A percentile compares a stretch with the other conserved stretches of the same genome.
These are phyloP conservation scores for Cotesia typhae DNA, from an alignment of 1,140 invertebrate genomes.

Conservation along the genomic window DNA sequence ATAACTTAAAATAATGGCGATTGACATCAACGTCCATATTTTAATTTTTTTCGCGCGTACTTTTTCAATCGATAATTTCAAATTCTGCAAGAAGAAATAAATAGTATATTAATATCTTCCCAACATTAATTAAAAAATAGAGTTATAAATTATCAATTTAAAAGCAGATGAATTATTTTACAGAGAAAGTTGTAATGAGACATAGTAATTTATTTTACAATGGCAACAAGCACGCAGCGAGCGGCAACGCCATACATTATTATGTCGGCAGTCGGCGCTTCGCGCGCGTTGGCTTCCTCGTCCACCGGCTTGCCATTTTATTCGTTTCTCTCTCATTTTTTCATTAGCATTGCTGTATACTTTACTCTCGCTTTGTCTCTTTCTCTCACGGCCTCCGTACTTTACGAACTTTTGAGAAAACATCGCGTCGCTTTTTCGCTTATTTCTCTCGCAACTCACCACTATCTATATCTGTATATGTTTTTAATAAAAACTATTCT, in stretches of 20 bases:
- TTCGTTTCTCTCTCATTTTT: slow-evolving; percentile 27
- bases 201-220: not conserved
- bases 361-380: not conserved
- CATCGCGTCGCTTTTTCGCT: slow-evolving; percentile 44
- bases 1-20: not conserved
- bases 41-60: slow-evolving; percentile 1
- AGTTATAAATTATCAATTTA: no score
- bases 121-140: no score
- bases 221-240: slow-evolving; percentile 1
- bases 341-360: slow-evolving; percentile 10
- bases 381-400: slow-evolving; percentile 20
- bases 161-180: no score
- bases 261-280: slow-evolving; percentile 34
- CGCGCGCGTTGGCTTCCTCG: slow-evolving; percentile 32
- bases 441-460: slow-evolving; percentile 5
- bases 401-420: slow-evolving; percentile 60
- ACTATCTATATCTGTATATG: not conserved
- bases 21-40: slow-evolving; percentile 11
- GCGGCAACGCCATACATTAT: slow-evolving; percentile 37
- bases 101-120: slow-evolving; percentile 25
- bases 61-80: not conserved
- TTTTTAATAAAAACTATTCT: no score
- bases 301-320: slow-evolving; percentile 1
- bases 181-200: not conserved
- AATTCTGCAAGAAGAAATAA: slow-evolving; percentile 41